Conservation (phyloP, 1,140 invertebrate genomes). For the Sitobion miscanthi region DNA sequence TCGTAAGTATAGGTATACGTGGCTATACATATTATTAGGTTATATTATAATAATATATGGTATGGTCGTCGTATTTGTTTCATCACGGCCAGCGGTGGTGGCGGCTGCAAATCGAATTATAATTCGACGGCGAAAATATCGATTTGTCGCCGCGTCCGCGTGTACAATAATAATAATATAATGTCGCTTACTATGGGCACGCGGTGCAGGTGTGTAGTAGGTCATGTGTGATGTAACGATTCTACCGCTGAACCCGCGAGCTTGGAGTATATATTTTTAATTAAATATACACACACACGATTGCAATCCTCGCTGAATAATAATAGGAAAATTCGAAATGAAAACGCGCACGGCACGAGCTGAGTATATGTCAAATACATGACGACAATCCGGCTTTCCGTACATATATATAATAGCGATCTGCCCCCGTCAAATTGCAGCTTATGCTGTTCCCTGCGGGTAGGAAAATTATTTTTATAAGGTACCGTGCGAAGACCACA, state of each 20-base stretch:
- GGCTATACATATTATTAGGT: neutral
- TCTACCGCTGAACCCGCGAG: neutral
- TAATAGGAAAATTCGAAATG: neutral
- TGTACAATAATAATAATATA: neutral
- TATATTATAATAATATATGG: neutral
- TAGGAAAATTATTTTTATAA: neutral
- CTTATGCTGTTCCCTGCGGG: neutral
- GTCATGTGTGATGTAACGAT: neutral
- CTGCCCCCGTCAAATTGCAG: neutral
- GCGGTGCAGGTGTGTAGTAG: neutral
- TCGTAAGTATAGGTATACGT: neutral
- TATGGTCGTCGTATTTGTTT: neutral
- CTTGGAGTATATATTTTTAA: neutral
- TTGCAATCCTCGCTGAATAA: neutral
- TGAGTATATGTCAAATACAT: neutral
- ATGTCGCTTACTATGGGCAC: neutral
- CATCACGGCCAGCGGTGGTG: neutral
- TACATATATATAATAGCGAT: neutral
- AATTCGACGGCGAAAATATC: constrained; percentile 23
- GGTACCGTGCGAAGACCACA: neutral
- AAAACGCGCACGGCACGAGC: neutral
- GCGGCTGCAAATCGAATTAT: constrained; percentile 30
- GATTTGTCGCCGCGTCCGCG: neutral
- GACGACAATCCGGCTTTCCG: neutral
- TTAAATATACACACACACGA: neutral